Base-by-base conservation (phyloP, 2,797 vertebrate genomes). In the Salarias fasciatus region DNA sequence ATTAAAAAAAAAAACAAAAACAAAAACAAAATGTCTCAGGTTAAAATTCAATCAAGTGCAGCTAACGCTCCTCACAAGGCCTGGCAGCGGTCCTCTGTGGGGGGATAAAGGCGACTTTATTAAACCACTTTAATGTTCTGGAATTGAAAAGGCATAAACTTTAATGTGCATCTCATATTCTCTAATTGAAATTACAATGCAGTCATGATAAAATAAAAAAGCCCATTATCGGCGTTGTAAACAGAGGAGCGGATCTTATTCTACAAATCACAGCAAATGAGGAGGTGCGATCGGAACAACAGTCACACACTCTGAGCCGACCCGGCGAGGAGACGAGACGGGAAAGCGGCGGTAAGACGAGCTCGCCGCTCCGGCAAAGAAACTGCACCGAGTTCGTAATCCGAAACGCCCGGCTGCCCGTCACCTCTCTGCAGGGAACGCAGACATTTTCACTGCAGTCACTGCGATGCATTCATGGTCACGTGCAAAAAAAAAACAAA, bases 341-440 rank as follows among this genome's bases (percentile, higher is more conserved):
- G 52, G 2, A 63, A 28, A 45, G 1, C 29, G 53, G 8, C 15
- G 43, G 83, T 36, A 49, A 75, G 43, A 56, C 7, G 18, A 77
- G 69, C 69, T 0, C 41, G 33, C 5, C 48, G 3, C 28, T 82
- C 50, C 55, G 8, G 9, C 51, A 40, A 46, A n/a, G n/a, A 62
- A 72, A 53, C 51, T 10, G 62, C 69, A 43, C 24, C 48, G 0
- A 24, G 35, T 42, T 12, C 47, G 75, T 69, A 56, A 82, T 74
- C 15, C 61, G 72, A 84, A 66, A 66, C 53, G 48, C 80, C 74
- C 24, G 44, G 54, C 53, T 69, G 67, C 60, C 63, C 45, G 62
- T 56, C 80, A 43, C 63, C 53, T n/a, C 61, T 59, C 56, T 41
- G 59, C 60, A 30, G 29, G 43, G 8, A 56, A 65, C 74, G 48